Percentiles rank a stretch among this genome's conserved stretches.
Evolutionary conservation across 2,113 vertebrate genomes (phyloP).

Genomic region (Callionymus lyra): DNA sequence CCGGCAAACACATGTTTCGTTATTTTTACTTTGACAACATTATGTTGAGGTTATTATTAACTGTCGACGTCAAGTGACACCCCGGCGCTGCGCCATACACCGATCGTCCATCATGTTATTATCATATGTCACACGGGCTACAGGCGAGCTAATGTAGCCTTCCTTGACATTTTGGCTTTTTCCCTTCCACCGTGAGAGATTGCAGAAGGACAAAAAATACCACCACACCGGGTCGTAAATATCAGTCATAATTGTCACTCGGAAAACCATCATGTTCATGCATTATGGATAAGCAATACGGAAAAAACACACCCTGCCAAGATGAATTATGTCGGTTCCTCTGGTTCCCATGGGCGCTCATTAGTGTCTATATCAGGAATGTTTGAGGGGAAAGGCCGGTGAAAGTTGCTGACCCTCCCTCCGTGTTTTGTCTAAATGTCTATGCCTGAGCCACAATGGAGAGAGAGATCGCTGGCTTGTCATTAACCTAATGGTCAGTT

Average conservation of each 20-base stretch:
- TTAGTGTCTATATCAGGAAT: constrained; percentile 56
- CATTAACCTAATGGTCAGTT: constrained; percentile 44
- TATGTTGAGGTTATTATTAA: too few relatives aligned
- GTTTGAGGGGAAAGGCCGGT: constrained; percentile 30
- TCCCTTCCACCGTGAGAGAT: constrained; percentile 2
- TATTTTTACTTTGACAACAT: too few relatives aligned
- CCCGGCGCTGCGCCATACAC: too few relatives aligned
- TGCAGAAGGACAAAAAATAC: constrained; percentile 11
- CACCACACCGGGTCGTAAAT: background rate
- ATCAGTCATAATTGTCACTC: constrained; percentile 17
- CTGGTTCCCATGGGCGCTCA: constrained; percentile 41
- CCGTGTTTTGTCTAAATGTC: constrained; percentile 49
- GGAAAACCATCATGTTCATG: constrained; percentile 20
- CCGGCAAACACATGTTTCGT: too few relatives aligned
- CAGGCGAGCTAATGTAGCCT: too few relatives aligned
- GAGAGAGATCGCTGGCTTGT: constrained; percentile 36
- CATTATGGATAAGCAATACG: constrained; percentile 33
- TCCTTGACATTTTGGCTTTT: too few relatives aligned
- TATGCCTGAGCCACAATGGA: constrained; percentile 38
- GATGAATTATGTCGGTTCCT: constrained; percentile 39
- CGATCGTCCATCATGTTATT: too few relatives aligned
- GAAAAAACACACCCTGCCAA: constrained; percentile 34
- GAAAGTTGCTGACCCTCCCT: constrained; percentile 46
- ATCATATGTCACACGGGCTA: too few relatives aligned
- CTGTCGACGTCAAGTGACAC: too few relatives aligned